Base-by-base conservation (phyloP, 2,888 invertebrate species). In the Ethmia dodecea region DNA sequence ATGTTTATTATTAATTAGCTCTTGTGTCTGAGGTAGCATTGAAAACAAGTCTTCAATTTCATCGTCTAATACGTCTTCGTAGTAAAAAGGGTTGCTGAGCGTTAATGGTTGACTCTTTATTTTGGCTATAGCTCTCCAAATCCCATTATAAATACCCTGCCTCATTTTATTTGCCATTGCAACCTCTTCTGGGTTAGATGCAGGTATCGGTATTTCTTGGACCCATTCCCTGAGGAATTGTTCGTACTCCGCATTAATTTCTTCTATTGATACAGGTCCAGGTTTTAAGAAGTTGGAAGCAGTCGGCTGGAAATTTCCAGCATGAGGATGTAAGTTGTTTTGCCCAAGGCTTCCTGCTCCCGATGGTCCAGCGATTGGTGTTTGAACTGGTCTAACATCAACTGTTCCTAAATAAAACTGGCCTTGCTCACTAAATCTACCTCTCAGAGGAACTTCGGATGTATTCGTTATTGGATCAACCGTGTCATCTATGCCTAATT, bases 31-130 rank as follows among this genome's bases (percentile, higher is more conserved):
- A 8, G 79, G 75, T 29, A 81, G 46, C 14, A 42, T 42, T 32
- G 52, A 43, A 3, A 83, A 37, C 26, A 84, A 44, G 8, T 58
- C 55, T 43, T 77, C 80, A 9, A 81, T 48, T 40, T 78, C 78
- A 24, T 74, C 61, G 28, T 73, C 75, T 13, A 84, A 53, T 2
- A 61, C 42, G 36, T 77, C 73, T 52, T 74, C 64, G 31, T 60
- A 75, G 33, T 64, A 57, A 43, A 69, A 68, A 3, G 53, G 49
- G 36, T 79, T 67, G 5, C 45, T 25, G 33, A 61, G 51, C 18
- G 52, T 50, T 2, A 44, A 49, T 1, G 68, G 69, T 22, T 71
- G 59, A 45, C 64, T 55, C 49, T 68, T 65, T 5, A 75, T 29
- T 46, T 71, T 74, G 1, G 60, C 60, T 1, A 76, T 47, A 8